phyloP scores from a whole-genome alignment of 2,797 vertebrate species.

The Vipera latastei region DNA sequence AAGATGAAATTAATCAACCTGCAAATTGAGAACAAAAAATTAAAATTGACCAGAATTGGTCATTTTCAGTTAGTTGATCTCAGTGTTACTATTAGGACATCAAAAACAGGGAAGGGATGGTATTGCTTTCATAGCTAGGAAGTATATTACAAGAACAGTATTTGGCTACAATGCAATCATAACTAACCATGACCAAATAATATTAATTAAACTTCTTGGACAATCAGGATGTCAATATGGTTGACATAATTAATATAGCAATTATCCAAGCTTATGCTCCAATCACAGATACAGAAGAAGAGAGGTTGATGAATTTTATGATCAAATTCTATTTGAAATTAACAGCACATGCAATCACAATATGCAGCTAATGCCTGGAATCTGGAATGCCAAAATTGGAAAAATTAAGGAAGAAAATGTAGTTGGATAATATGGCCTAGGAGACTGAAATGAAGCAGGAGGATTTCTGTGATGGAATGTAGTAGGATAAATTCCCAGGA shows the following conservation, averaged over 20 bases:
- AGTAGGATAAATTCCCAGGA: not conserved
- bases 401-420: not conserved
- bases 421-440: not conserved
- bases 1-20: not conserved
- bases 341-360: not conserved
- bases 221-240: not conserved
- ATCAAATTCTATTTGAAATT: not conserved
- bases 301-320: not conserved
- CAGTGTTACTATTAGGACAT: not conserved
- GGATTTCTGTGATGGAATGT: not conserved
- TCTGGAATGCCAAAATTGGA: not conserved
- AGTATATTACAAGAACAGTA: not conserved
- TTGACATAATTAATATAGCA: not conserved
- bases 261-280: not conserved
- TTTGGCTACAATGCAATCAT: not conserved
- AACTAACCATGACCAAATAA: not conserved
- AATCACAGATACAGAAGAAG: not conserved
- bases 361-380: not conserved
- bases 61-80: not conserved
- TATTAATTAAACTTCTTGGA: not conserved
- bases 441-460: not conserved
- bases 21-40: not conserved
- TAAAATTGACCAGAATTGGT: not conserved
- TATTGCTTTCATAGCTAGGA: not conserved
- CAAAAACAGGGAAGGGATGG: not conserved